phyloP scores from a whole-genome alignment of 1,140 invertebrate genomes.

The Pseudomyrmex sp. region DNA sequence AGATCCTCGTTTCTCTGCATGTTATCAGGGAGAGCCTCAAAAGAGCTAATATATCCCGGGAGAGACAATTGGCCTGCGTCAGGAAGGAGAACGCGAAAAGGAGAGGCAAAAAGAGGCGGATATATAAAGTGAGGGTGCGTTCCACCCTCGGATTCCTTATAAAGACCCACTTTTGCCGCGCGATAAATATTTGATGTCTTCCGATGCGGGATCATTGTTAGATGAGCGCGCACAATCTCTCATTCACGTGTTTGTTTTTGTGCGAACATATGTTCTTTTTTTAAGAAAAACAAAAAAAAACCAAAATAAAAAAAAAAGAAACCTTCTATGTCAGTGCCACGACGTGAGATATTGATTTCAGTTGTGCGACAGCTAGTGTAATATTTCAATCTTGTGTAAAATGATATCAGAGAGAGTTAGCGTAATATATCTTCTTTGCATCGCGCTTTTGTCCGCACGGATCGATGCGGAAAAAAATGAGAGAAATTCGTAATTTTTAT shows the following conservation, averaged over 20 bases:
- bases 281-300: too few species aligned
- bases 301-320: neutral
- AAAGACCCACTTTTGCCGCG: constrained; percentile 44
- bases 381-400: constrained; percentile 54
- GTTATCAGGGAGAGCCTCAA: constrained; percentile 70
- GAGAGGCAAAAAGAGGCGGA: constrained; percentile 16
- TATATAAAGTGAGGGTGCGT: constrained; percentile 48
- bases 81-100: constrained; percentile 22
- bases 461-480: neutral
- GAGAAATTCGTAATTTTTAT: neutral
- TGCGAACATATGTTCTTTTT: constrained; percentile 45
- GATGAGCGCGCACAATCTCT: constrained; percentile 25
- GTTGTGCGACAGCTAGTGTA: constrained; percentile 37
- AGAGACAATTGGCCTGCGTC: constrained; percentile 62
- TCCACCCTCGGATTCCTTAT: constrained; percentile 23
- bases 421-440: constrained; percentile 20
- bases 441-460: neutral
- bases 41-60: constrained; percentile 78
- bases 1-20: constrained; percentile 58
- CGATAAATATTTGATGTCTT: constrained; percentile 57
- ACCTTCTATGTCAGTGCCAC: constrained; percentile 30
- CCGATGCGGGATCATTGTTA: constrained; percentile 52
- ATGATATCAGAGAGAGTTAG: constrained; percentile 29
- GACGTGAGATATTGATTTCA: constrained; percentile 40
- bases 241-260: constrained; percentile 47